Evolutionary conservation across 2,113 vertebrate species (phyloP).

Genomic region (Oncorhynchus keta): DNA sequence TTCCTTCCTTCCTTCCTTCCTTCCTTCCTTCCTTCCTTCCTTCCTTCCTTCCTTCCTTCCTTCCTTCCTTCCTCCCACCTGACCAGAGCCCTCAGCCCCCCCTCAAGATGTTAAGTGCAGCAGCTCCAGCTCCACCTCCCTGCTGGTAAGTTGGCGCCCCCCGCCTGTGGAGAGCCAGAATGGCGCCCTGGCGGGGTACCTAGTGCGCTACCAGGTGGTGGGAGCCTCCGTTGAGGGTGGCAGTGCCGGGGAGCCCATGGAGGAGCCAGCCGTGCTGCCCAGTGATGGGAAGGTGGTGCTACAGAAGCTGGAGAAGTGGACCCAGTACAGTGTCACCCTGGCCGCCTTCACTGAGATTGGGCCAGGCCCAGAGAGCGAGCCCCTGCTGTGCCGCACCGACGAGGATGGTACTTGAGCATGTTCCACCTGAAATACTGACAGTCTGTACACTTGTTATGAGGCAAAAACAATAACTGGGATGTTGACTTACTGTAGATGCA

Average conservation of each 20-base stretch:
- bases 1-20: no score
- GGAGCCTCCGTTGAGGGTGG: slow-evolving; percentile 81
- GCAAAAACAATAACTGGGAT: background rate
- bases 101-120: slow-evolving; percentile 97
- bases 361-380: slow-evolving; percentile 89
- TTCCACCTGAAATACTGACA: background rate
- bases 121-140: slow-evolving; percentile 93
- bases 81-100: slow-evolving; percentile 96
- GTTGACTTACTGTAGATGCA: no score
- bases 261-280: slow-evolving; percentile 83
- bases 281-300: slow-evolving; percentile 82
- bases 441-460: background rate
- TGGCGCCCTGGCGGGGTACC: slow-evolving; percentile 91
- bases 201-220: slow-evolving; percentile 88
- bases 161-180: slow-evolving; percentile 91
- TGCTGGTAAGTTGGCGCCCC: slow-evolving; percentile 98
- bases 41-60: slow-evolving; percentile 39
- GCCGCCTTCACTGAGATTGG: slow-evolving; percentile 88
- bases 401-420: slow-evolving; percentile 84
- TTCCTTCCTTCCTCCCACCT: slow-evolving; percentile 63
- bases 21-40: no score
- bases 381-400: slow-evolving; percentile 88
- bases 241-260: slow-evolving; percentile 72
- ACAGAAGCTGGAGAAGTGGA: slow-evolving; percentile 97
- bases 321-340: slow-evolving; percentile 87